These are phyloP conservation scores for Drosophila rufa DNA, from an alignment of 1,140 invertebrate species.

Conservation along the genomic window DNA sequence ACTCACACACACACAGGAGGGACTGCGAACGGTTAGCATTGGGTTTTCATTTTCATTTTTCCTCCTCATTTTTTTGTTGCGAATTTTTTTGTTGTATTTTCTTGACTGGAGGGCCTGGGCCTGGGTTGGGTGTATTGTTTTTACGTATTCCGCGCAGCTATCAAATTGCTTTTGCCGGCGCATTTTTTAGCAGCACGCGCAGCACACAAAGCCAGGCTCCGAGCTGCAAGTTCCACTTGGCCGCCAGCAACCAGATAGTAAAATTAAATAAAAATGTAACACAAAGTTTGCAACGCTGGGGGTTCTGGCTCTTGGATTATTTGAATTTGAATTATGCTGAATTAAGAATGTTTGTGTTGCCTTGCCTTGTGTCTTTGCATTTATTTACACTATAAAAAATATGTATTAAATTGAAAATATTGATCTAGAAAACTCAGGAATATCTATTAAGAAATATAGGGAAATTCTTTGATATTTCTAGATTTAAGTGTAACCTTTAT, in stretches of 20 bases:
- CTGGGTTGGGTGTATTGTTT: slow-evolving; percentile 63
- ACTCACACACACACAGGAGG: slow-evolving; percentile 13
- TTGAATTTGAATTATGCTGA: slow-evolving; percentile 81
- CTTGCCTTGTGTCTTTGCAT: slow-evolving; percentile 24
- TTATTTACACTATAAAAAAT: neutral
- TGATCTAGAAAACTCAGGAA: too few species aligned
- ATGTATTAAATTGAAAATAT: neutral
- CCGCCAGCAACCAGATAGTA: slow-evolving; percentile 58
- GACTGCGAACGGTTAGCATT: slow-evolving; percentile 40
- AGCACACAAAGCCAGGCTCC: slow-evolving; percentile 54
- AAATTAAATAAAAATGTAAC: slow-evolving; percentile 83
- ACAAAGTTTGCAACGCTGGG: slow-evolving; percentile 61
- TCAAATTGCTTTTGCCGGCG: slow-evolving; percentile 79
- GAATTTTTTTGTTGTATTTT: slow-evolving; percentile 9
- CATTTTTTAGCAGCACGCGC: slow-evolving; percentile 71
- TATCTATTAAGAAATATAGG: too few species aligned
- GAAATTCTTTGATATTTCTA: too few species aligned
- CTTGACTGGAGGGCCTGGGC: slow-evolving; percentile 16
- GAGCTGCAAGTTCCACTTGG: slow-evolving; percentile 37
- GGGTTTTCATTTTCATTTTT: slow-evolving; percentile 64
- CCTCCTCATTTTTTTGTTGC: slow-evolving; percentile 55
- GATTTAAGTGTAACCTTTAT: too few species aligned
- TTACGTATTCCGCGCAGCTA: slow-evolving; percentile 80
- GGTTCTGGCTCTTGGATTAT: slow-evolving; percentile 45
- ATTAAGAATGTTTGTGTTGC: slow-evolving; percentile 74